Evolutionary conservation across 2,888 invertebrate genomes (phyloP).

Genomic region (Anagyrus pseudococci): DNA sequence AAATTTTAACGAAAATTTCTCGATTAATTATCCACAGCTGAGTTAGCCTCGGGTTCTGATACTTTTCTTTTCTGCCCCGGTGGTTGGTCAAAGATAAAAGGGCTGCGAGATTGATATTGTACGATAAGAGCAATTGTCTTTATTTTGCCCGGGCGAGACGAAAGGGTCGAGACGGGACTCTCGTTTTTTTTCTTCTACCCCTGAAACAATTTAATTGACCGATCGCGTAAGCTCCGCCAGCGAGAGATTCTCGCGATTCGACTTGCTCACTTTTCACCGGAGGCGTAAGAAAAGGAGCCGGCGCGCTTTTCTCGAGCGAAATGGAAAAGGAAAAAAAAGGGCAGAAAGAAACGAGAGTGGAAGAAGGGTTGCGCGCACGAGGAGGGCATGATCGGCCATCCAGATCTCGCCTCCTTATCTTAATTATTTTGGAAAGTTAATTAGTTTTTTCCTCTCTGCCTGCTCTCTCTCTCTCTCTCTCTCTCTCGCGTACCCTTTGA

Average conservation of each 20-base stretch:
- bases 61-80: too few species aligned
- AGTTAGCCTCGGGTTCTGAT: too few species aligned
- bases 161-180: constrained; percentile 14
- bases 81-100: too few species aligned
- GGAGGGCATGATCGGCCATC: too few species aligned
- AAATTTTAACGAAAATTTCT: too few species aligned
- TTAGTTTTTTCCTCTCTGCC: constrained; percentile 58
- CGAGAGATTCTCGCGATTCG: constrained; percentile 34
- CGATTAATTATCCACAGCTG: too few species aligned
- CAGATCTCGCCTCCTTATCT: constrained; percentile 56
- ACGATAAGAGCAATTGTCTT: constrained; percentile 33
- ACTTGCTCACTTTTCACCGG: constrained; percentile 19
- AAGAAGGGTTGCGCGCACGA: constrained; percentile 46
- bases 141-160: background rate
- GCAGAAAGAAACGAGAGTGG: background rate
- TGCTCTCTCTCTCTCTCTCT: too few species aligned
- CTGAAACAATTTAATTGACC: constrained; percentile 51
- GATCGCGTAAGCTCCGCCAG: constrained; percentile 43
- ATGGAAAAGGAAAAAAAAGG: constrained; percentile 23
- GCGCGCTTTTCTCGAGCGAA: constrained; percentile 37
- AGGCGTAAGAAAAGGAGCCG: constrained; percentile 33
- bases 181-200: constrained; percentile 31
- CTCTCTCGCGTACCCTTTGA: constrained; percentile 49
- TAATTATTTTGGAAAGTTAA: constrained; percentile 60
- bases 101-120: constrained; percentile 21